These are phyloP conservation scores for Heliconius hermathena DNA, from an alignment of 1,140 invertebrate genomes.

Conservation along the genomic window DNA sequence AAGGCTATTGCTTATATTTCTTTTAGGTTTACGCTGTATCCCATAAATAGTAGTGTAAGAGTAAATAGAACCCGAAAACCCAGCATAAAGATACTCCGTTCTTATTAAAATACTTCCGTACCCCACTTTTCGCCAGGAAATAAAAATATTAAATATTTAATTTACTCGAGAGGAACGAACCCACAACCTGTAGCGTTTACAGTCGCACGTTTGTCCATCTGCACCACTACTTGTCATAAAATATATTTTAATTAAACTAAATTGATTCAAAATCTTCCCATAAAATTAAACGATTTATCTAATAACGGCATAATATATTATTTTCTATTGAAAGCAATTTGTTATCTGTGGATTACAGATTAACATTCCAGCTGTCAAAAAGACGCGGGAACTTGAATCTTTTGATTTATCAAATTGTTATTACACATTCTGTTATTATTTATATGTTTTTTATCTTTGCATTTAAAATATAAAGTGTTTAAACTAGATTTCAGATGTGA, in stretches of 20 bases:
- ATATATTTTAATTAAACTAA: neutral
- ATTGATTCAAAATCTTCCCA: neutral
- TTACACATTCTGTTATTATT: neutral
- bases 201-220: too few relatives aligned
- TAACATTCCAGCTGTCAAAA: conserved; percentile 3
- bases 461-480: neutral
- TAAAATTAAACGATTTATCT: conserved; percentile 1
- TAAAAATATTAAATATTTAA: too few relatives aligned
- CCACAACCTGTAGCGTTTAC: too few relatives aligned
- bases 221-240: neutral
- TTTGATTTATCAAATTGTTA: conserved; percentile 1
- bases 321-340: neutral
- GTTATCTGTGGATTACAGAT: neutral
- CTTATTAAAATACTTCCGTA: too few relatives aligned
- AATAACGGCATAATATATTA: neutral
- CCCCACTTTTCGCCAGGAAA: too few relatives aligned
- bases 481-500: neutral
- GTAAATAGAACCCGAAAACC: too few relatives aligned
- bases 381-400: neutral
- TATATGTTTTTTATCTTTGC: neutral
- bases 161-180: too few relatives aligned
- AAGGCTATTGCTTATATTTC: too few relatives aligned
- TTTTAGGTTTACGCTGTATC: too few relatives aligned
- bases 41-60: too few relatives aligned
- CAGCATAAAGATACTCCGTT: too few relatives aligned